Conservation (phyloP, 2,797 vertebrate species). For the Pseudomugil tenellus region DNA sequence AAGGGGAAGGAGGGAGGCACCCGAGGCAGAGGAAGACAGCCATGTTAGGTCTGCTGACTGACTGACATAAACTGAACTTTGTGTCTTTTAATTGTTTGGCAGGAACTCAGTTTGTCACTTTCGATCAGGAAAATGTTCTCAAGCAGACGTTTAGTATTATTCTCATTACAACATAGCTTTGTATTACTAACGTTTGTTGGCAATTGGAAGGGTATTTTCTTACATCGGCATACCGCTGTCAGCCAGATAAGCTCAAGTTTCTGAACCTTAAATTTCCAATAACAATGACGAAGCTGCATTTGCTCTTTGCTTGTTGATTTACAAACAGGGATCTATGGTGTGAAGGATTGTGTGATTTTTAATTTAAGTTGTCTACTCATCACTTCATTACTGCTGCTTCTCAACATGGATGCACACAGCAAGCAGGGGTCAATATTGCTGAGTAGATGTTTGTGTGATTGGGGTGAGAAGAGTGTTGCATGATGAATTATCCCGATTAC, state of each 20-base stretch:
- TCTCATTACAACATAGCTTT: neutral
- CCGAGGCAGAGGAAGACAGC: constrained; percentile 70
- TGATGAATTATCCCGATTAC: constrained; percentile 75
- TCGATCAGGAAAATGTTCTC: constrained; percentile 14
- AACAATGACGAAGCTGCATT: neutral
- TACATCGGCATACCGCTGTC: neutral
- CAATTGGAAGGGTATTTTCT: neutral
- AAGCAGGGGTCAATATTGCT: constrained; percentile 65
- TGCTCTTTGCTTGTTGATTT: neutral
- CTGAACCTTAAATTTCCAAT: neutral
- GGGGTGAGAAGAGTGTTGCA: constrained; percentile 57
- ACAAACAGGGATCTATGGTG: neutral
- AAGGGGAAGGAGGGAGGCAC: constrained; percentile 60
- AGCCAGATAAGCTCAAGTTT: neutral
- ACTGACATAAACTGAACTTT: constrained; percentile 71
- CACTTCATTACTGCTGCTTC: neutral
- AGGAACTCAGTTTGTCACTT: constrained; percentile 34
- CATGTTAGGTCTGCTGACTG: constrained; percentile 82
- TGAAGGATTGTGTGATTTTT: constrained; percentile 3
- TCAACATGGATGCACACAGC: constrained; percentile 37
- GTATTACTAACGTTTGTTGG: neutral
- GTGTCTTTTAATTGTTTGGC: constrained; percentile 49
- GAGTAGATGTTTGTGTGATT: constrained; percentile 62
- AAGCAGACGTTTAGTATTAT: neutral
- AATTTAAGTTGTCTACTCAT: constrained; percentile 3